phyloP scores from a whole-genome alignment of 2,888 invertebrate species.

The Ophonus ardosiacus region DNA sequence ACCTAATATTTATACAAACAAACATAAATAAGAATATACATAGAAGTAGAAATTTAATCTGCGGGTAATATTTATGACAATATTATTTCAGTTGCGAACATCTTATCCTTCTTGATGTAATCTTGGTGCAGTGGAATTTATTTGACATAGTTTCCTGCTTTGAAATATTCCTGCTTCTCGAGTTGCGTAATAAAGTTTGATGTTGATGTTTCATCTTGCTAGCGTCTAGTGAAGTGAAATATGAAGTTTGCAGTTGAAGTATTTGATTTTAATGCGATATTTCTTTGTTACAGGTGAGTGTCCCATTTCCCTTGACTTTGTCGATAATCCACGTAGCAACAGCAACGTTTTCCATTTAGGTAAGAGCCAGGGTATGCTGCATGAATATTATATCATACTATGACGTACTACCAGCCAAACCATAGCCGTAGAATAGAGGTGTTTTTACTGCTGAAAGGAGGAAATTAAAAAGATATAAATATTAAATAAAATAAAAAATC shows the following conservation, averaged over 20 bases:
- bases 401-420: background rate
- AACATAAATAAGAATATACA: too few relatives aligned
- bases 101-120: background rate
- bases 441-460: too few relatives aligned
- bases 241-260: background rate
- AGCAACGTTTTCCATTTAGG: background rate
- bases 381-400: background rate
- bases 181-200: background rate
- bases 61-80: too few relatives aligned
- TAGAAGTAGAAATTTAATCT: too few relatives aligned
- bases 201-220: background rate
- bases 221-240: background rate
- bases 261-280: background rate
- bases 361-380: background rate
- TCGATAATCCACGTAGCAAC: background rate
- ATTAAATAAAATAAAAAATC: too few relatives aligned
- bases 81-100: too few relatives aligned
- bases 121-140: background rate
- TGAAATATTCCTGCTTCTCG: background rate
- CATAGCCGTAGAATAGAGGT: background rate
- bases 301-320: background rate
- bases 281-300: conserved; percentile 35
- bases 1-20: too few relatives aligned
- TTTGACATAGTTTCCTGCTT: background rate
- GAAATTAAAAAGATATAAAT: too few relatives aligned